Evolutionary conservation across 1,140 invertebrate species (phyloP), one percentile per base, ranked within the genome.

Genomic region (Macrosteles quadrilineatus): DNA sequence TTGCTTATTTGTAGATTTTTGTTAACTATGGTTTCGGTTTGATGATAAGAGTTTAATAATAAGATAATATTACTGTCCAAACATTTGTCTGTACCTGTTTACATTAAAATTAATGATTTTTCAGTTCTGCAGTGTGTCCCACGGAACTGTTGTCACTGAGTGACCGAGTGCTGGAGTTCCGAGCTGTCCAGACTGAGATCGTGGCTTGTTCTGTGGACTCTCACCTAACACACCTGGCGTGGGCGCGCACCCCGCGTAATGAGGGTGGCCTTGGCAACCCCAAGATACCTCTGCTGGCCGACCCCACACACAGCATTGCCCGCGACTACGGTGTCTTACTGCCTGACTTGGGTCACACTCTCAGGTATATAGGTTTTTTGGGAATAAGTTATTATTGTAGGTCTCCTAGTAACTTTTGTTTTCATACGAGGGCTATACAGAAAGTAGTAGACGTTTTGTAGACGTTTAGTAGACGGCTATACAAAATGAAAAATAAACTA

Each of bases 201-300:
- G 86, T 98, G 73, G 95, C 88, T 63, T 91, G 88, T 68, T 96
- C 94, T 53, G 95, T 93, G 23, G 95, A 97, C 82, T 94, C 92
- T 32, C 93, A 97, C 79, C 96, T 93, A 81, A 89, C 87, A 45
- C 95, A 98, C 79, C 86, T 97, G 74, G 95, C 95, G 9, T 98
- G 95, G 95, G 87, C 96, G n/a, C 97, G 97, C 78, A 97, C 94
- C 0, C 89, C 95, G 6, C 88, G 97, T 31, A 97, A 98, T 78
- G 88, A 98, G 77, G 98, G 95, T 77, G 98, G 98, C 74, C 84
- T 99, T 40, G 97, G 97, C 11, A 86, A 90, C 71, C 96, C 99
- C 91, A 91, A 96, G 69, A 98, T 99, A 77, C 97, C 98, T 1
- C 82, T 99, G n/a, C 82, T 99, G 68, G 91, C 97, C 67, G 98